phyloP scores from a whole-genome alignment of 2,888 invertebrate species.

The Aspidapion aeneum region DNA sequence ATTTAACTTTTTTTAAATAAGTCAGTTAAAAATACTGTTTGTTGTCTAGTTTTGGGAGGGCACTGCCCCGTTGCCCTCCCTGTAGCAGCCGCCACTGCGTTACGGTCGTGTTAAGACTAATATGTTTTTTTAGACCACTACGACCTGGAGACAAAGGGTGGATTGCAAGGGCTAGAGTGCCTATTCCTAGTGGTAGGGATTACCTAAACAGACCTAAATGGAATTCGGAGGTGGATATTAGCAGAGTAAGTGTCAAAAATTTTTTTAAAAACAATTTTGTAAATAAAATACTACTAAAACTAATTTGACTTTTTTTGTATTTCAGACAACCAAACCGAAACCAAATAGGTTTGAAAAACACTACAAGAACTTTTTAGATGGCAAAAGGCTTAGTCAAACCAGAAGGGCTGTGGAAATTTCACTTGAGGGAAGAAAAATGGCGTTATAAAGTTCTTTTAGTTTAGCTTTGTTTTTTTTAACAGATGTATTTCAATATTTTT shows the following conservation, averaged over 20 bases:
- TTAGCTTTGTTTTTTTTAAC: too few species aligned
- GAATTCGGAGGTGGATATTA: conserved; percentile 84
- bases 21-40: too few species aligned
- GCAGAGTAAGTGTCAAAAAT: conserved; percentile 55
- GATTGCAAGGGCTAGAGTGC: conserved; percentile 93
- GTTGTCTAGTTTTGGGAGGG: too few species aligned
- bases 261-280: background rate
- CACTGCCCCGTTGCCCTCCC: too few species aligned
- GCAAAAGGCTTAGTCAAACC: conserved; percentile 72
- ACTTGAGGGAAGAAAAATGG: conserved; percentile 95
- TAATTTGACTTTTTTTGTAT: conserved; percentile 12
- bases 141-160: conserved; percentile 95
- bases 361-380: conserved; percentile 85
- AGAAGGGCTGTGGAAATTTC: conserved; percentile 91
- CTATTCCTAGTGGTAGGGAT: conserved; percentile 92
- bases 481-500: too few species aligned
- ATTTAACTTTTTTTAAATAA: too few species aligned
- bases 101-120: too few species aligned
- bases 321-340: conserved; percentile 73
- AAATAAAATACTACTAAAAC: background rate
- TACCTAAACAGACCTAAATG: conserved; percentile 94
- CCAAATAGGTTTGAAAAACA: conserved; percentile 90
- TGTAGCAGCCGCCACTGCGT: too few species aligned
- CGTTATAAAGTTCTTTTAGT: conserved; percentile 70
- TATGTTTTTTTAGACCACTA: conserved; percentile 56